These are phyloP conservation scores for Pachyseris speciosa DNA, from an alignment of 64 coral and sea anemone genomes.

Conservation along the genomic window DNA sequence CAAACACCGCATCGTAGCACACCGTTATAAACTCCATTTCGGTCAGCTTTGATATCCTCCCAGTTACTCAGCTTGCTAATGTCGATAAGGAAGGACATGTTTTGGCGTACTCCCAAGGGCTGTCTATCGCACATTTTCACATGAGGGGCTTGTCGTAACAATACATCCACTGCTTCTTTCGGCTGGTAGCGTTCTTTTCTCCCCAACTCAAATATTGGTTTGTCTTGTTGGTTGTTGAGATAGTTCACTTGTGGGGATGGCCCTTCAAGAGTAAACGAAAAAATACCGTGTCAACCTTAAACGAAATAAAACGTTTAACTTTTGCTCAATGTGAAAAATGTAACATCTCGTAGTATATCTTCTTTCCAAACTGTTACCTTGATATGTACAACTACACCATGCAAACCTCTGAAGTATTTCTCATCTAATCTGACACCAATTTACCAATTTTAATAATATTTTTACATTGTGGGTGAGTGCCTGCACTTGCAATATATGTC, in stretches of 20 bases:
- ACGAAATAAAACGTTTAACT: background rate
- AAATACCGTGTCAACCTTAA: background rate
- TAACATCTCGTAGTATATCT: background rate
- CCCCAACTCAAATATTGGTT: background rate
- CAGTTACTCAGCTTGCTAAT: background rate
- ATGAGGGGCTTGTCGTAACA: background rate
- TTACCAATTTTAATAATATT: too few relatives aligned
- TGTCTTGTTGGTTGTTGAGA: background rate
- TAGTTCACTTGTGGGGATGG: background rate
- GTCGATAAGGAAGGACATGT: background rate
- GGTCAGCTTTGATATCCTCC: conserved; percentile 3
- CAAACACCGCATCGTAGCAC: background rate
- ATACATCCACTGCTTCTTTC: background rate
- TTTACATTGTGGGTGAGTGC: background rate
- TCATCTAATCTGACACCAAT: too few relatives aligned
- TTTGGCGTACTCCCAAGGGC: conserved; percentile 6
- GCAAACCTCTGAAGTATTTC: background rate
- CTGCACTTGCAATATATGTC: background rate
- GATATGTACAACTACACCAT: background rate
- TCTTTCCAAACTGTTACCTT: background rate
- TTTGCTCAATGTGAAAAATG: background rate
- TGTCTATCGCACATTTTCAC: conserved; percentile 1
- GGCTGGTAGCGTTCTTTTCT: background rate
- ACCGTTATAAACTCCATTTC: background rate
- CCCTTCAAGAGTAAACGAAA: background rate